Base-by-base conservation (phyloP, 2,797 vertebrate species). In the Xenops minutus region DNA sequence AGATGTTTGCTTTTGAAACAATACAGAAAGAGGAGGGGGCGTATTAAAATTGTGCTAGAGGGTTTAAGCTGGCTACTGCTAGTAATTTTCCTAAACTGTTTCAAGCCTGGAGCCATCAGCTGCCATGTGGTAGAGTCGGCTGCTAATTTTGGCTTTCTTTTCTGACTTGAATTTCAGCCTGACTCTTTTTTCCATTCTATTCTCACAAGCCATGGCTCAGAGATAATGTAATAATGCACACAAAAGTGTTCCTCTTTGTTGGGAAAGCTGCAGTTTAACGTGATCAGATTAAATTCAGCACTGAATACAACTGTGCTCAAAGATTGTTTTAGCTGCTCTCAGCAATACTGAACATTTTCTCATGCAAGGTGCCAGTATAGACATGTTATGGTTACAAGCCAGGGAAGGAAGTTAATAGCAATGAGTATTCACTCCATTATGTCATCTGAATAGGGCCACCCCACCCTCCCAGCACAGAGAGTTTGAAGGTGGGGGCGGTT, bases 401-500 rank as follows among this genome's bases (percentile, higher is more conserved):
- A 63, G 10, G 21, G 21, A 63, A 44, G 41, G 7, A 30, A 23
- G 41, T 23, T 44, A n/a, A n/a, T 17, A 63, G 21, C 7, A 4
- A 43, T 32, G 39, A 43, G 16, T 43, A 63, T 22, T 62, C 39
- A 62, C 11, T 23, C 20, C 39, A 32, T 43, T 63, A 23, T 43
- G 14, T 43, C 21, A 63, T 32, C 10, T 63, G 20, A 63, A 17
- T 6, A 9, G 39, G 61, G 21, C 14, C 14, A 43, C 20, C 14
- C 29, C 3, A 11, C 21, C 21, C 14, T 32, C 14, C 20, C 4
- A 2, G 20, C 21, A 27, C 14, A 41, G 21, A 30, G 39, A 32
- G 29, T 34, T 41, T 1, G 3, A 43, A 30, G 37, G 7, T 19
- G 8, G 3, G 10, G 9, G 27, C 6, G 3, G 10, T 16, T 39